Conservation (phyloP, 2,797 vertebrate species). For the Helostoma temminkii region DNA sequence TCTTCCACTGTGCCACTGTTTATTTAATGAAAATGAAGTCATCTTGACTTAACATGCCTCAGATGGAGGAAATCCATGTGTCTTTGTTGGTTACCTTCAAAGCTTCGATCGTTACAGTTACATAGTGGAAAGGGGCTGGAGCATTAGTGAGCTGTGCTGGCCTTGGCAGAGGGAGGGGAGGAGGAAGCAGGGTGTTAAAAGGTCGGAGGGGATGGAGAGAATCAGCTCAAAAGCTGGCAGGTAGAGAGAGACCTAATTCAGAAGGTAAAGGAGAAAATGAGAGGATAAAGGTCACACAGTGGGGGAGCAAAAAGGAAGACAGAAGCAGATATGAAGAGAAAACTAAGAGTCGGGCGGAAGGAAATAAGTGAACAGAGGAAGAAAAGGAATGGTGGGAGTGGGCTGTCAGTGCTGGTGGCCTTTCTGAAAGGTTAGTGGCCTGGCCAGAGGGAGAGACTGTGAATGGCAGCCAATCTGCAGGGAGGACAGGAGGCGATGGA, state of each 20-base stretch:
- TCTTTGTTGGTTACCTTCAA: no score
- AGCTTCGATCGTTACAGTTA: no score
- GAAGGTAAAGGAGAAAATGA: conserved; percentile 24
- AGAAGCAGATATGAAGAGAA: neutral
- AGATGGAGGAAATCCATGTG: no score
- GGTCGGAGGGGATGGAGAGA: conserved; percentile 19
- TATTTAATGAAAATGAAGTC: no score
- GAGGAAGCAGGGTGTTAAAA: neutral
- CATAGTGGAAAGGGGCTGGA: neutral
- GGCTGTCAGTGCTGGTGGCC: conserved; percentile 35
- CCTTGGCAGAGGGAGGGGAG: conserved; percentile 3
- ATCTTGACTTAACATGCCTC: no score
- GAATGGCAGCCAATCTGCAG: conserved; percentile 53
- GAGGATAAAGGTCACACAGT: neutral
- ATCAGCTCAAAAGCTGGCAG: neutral
- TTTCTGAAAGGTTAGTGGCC: conserved; percentile 62
- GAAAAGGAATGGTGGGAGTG: neutral
- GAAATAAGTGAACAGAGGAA: no score
- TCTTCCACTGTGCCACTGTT: no score
- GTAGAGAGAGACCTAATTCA: conserved; percentile 13
- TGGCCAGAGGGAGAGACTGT: conserved; percentile 34
- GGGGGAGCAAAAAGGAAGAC: conserved; percentile 4
- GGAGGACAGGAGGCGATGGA: conserved; percentile 14
- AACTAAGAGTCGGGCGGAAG: neutral
- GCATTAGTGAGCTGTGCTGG: neutral